Conservation (phyloP, 2,113 vertebrate genomes). For the Erinaceus europaeus region DNA sequence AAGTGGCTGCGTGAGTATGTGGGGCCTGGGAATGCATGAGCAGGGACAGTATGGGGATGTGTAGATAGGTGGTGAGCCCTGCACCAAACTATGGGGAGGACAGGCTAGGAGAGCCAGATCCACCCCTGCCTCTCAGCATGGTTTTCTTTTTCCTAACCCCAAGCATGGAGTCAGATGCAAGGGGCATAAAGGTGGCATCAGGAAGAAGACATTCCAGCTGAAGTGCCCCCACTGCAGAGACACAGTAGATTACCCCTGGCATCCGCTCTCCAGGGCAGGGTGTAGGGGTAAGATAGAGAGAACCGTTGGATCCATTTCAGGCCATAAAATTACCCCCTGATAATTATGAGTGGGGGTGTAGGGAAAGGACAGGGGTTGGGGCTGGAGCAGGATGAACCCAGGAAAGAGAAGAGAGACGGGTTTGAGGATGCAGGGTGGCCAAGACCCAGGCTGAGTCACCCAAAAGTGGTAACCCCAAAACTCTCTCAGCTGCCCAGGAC, state of each 20-base stretch:
- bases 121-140: not conserved
- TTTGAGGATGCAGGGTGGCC: not conserved
- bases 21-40: not conserved
- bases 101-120: not conserved
- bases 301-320: conserved; percentile 2
- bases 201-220: not conserved
- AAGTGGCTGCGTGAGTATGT: not conserved
- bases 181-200: not conserved
- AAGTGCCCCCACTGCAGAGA: not conserved
- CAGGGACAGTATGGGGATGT: not conserved
- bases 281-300: not conserved
- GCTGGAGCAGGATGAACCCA: not conserved
- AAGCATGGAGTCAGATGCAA: not conserved
- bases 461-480: conserved; percentile 23
- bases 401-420: not conserved
- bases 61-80: not conserved
- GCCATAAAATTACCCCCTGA: conserved; percentile 36
- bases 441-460: not conserved
- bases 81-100: not conserved
- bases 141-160: not conserved
- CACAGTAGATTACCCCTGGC: not conserved
- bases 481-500: conserved; percentile 20
- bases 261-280: not conserved
- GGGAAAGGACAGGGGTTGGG: not conserved
- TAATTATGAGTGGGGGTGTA: conserved; percentile 26